These are phyloP conservation scores for Metallyticus violacea DNA, from an alignment of 2,888 invertebrate genomes.

Conservation along the genomic window DNA sequence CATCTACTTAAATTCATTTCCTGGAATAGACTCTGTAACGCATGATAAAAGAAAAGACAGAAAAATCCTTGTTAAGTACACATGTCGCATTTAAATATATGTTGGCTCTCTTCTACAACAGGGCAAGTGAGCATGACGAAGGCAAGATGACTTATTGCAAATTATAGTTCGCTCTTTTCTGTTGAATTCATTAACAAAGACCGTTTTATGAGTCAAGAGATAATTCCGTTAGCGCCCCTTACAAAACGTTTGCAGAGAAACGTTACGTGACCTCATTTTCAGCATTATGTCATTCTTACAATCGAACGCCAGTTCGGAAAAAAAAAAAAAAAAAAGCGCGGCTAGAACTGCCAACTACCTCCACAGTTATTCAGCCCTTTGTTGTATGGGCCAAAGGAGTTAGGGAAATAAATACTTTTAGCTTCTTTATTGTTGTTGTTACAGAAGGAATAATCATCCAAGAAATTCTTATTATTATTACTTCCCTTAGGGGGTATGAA, in stretches of 20 bases:
- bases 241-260: background rate
- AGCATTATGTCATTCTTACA: background rate
- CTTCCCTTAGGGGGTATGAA: background rate
- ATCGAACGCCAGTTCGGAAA: background rate
- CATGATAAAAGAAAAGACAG: too few relatives aligned
- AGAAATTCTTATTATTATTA: background rate
- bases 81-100: too few relatives aligned
- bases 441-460: background rate
- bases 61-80: too few relatives aligned
- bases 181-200: background rate
- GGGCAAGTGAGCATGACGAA: background rate
- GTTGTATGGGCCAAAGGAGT: background rate
- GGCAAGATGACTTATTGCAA: background rate
- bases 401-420: background rate
- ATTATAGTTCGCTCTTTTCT: background rate
- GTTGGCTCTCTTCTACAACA: too few relatives aligned
- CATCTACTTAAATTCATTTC: too few relatives aligned
- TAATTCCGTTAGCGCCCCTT: background rate
- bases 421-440: background rate
- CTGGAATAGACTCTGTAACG: too few relatives aligned
- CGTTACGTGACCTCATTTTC: background rate
- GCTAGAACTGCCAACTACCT: background rate
- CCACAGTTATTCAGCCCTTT: background rate
- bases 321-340: background rate
- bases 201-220: background rate